Evolutionary conservation across 2,797 vertebrate genomes (phyloP).

Genomic region (Sciaenops ocellatus): DNA sequence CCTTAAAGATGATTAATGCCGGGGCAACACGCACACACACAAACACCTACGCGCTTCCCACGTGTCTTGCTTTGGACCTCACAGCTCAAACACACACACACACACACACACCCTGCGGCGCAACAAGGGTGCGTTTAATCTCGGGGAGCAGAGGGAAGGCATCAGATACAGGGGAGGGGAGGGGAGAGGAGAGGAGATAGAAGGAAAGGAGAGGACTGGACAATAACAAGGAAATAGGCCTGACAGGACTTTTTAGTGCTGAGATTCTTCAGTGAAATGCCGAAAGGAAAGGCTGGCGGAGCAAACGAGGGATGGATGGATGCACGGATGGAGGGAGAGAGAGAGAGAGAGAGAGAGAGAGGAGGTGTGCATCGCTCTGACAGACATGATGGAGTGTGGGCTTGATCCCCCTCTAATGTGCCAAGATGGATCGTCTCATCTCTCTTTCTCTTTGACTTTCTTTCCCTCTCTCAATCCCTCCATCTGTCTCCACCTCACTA

Average conservation of each 20-base stretch:
- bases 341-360: slow-evolving; percentile 61
- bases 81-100: slow-evolving; percentile 68
- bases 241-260: slow-evolving; percentile 99
- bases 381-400: slow-evolving; percentile 94
- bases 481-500: slow-evolving; percentile 26
- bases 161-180: slow-evolving; percentile 32
- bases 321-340: slow-evolving; percentile 52
- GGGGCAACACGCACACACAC: slow-evolving; percentile 84
- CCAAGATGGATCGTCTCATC: slow-evolving; percentile 94
- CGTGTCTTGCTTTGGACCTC: slow-evolving; percentile 62
- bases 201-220: slow-evolving; percentile 73
- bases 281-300: slow-evolving; percentile 62
- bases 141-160: slow-evolving; percentile 82
- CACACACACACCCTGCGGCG: slow-evolving; percentile 46
- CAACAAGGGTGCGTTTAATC: slow-evolving; percentile 90
- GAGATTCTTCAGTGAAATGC: slow-evolving; percentile 98
- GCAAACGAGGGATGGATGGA: slow-evolving; percentile 64
- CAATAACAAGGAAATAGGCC: slow-evolving; percentile 99
- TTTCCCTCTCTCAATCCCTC: slow-evolving; percentile 24
- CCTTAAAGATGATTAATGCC: slow-evolving; percentile 99
- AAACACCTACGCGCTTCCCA: slow-evolving; percentile 3
- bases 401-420: slow-evolving; percentile 87
- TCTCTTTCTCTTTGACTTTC: slow-evolving; percentile 72
- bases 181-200: slow-evolving; percentile 39
- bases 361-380: slow-evolving; percentile 74